A percentile compares a stretch with the other conserved stretches of the same genome.
phyloP scores from a whole-genome alignment of 2,113 vertebrate genomes.

The Meriones unguiculatus region DNA sequence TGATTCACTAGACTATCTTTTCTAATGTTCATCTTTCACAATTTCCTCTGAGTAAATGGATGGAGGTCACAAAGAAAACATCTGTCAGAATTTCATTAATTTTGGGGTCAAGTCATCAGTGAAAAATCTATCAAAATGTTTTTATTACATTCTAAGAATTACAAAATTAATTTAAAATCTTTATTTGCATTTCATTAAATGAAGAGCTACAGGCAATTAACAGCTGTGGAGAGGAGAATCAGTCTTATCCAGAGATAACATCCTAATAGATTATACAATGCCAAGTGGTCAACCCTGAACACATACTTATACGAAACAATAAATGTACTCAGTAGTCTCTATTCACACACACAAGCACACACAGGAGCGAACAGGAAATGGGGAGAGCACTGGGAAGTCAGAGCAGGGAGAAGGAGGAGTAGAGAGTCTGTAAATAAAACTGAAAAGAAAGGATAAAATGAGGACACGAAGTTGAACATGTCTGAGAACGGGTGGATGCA shows the following conservation, averaged over 20 bases:
- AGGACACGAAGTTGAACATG: rapidly evolving
- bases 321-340: not conserved
- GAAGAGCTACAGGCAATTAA: not conserved
- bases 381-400: not conserved
- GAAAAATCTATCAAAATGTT: not conserved
- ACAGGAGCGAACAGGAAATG: not conserved
- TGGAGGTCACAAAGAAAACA: not conserved
- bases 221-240: not conserved
- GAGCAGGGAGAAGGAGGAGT: not conserved
- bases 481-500: not conserved
- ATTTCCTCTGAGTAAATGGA: not conserved
- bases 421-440: not conserved
- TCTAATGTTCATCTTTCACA: slow-evolving; percentile 25
- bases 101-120: not conserved
- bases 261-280: not conserved
- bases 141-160: not conserved
- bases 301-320: too few relatives aligned
- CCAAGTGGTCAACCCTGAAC: not conserved
- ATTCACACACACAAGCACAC: not conserved
- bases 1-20: slow-evolving; percentile 31
- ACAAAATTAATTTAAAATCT: slow-evolving; percentile 21
- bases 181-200: not conserved
- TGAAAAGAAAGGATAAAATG: not conserved
- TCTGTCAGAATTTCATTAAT: not conserved
- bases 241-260: not conserved